phyloP scores from a whole-genome alignment of 2,797 vertebrate genomes.

The Scolopax bukidnonensis region DNA sequence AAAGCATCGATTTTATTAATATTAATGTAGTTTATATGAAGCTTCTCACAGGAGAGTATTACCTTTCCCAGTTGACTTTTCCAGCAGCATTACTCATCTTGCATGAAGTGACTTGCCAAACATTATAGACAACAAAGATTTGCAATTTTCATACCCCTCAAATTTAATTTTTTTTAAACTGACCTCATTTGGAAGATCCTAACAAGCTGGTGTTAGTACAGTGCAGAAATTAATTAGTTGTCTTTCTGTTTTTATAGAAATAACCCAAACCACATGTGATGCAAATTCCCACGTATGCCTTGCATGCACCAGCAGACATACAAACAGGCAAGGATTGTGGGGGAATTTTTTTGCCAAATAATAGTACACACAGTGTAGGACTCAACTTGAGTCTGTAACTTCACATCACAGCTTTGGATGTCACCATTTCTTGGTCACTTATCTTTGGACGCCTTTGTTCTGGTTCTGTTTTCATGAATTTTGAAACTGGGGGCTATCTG shows the following conservation, averaged over 20 bases:
- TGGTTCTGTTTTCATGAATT: neutral
- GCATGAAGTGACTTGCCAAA: neutral
- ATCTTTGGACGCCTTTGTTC: neutral
- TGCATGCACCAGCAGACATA: neutral
- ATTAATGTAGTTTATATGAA: neutral
- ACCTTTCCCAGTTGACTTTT: neutral
- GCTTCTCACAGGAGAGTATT: neutral
- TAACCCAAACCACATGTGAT: neutral
- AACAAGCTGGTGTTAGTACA: neutral
- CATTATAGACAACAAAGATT: neutral
- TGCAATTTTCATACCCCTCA: neutral
- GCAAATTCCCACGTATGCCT: neutral
- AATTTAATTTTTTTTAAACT: neutral
- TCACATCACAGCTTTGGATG: neutral
- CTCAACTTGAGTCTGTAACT: neutral
- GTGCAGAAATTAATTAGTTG: neutral
- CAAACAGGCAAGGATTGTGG: neutral
- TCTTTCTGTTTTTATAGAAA: conserved; percentile 13
- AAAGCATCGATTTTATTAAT: neutral
- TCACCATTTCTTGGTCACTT: neutral
- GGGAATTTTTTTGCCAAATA: neutral
- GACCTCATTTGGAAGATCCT: neutral
- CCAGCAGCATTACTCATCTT: neutral
- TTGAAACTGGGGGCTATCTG: neutral
- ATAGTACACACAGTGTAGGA: neutral